A percentile compares a stretch with the other conserved stretches of the same genome.
Evolutionary conservation across 2,797 vertebrate genomes (phyloP).

Genomic region (Strix occidentalis): DNA sequence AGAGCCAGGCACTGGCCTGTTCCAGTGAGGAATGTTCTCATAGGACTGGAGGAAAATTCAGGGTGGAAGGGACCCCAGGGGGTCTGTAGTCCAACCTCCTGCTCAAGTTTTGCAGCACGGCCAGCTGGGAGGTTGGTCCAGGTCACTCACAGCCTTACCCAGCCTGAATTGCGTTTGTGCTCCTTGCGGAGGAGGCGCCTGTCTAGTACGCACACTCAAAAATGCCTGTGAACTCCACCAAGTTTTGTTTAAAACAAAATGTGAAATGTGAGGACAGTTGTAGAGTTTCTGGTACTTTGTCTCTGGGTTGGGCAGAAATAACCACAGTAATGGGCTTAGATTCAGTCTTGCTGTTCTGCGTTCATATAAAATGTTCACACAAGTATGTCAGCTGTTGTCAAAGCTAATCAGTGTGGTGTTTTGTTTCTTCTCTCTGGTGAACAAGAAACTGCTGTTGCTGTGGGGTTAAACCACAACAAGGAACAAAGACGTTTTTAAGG

Average conservation of each 20-base stretch:
- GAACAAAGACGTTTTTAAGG: neutral
- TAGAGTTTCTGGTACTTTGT: neutral
- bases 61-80: neutral
- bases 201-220: neutral
- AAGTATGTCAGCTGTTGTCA: neutral
- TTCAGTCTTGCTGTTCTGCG: neutral
- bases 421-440: neutral
- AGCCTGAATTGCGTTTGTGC: neutral
- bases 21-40: neutral
- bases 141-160: accelerated
- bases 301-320: neutral
- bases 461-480: neutral
- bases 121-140: neutral
- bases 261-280: accelerated
- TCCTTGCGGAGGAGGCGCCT: neutral
- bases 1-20: neutral
- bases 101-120: neutral
- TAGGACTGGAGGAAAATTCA: neutral
- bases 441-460: neutral
- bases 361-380: accelerated
- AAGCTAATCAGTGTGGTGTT: neutral
- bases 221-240: neutral
- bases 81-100: accelerated
- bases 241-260: neutral
- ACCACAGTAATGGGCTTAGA: neutral